Evolutionary conservation across 2,888 invertebrate species (phyloP).

Genomic region (Noctua fimbriata): DNA sequence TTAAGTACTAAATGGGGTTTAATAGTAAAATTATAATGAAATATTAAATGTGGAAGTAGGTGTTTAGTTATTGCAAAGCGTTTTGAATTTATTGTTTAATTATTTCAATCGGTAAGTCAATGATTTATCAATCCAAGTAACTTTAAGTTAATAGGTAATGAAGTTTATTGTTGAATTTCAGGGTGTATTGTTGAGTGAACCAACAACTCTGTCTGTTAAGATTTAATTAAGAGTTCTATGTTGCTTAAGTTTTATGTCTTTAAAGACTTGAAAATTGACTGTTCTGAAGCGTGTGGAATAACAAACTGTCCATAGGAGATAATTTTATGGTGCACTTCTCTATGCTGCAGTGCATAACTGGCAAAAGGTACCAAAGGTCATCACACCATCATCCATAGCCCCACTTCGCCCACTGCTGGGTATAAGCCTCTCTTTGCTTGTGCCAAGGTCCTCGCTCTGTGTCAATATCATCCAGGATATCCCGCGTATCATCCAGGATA

Average conservation of each 20-base stretch:
- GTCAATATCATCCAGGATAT: too few relatives aligned
- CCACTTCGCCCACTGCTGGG: too few relatives aligned
- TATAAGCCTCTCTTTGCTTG: too few relatives aligned
- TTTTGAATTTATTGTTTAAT: slow-evolving; percentile 35
- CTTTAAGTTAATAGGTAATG: slow-evolving; percentile 17
- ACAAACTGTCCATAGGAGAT: neutral
- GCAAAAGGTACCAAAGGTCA: too few relatives aligned
- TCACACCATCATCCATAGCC: too few relatives aligned
- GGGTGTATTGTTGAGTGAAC: slow-evolving; percentile 20
- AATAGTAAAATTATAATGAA: slow-evolving; percentile 49
- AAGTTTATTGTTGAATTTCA: neutral
- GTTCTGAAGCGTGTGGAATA: neutral
- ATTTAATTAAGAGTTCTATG: slow-evolving; percentile 8
- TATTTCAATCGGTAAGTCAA: slow-evolving; percentile 7
- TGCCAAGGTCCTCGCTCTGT: too few relatives aligned
- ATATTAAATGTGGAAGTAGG: slow-evolving; percentile 41
- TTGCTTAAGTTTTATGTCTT: slow-evolving; percentile 5
- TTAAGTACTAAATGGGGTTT: slow-evolving; percentile 4
- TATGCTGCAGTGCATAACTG: too few relatives aligned
- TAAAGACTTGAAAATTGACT: neutral
- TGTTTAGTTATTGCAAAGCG: slow-evolving; percentile 12
- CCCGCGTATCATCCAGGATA: too few relatives aligned
- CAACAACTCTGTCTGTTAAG: neutral
- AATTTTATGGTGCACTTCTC: neutral
- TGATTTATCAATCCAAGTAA: slow-evolving; percentile 29